phyloP scores from a whole-genome alignment of 53 echinoderm and acorn worm genomes.

The Temnopleurus reevesii region DNA sequence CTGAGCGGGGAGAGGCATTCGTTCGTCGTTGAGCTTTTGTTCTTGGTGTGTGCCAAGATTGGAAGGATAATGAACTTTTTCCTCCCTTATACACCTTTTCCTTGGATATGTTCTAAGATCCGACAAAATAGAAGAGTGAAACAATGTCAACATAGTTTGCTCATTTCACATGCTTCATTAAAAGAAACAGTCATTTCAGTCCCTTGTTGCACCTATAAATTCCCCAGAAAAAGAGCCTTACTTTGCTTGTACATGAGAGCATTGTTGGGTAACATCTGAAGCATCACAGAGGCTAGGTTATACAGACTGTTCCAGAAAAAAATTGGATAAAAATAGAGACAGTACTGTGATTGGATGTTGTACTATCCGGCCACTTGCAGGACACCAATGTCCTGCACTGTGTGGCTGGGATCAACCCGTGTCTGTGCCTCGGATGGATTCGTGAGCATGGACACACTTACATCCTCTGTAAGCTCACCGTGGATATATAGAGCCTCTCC shows the following conservation, averaged over 20 bases:
- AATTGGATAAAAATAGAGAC: conserved; percentile 25
- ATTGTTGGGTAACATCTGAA: not conserved
- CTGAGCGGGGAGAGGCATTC: conserved; percentile 83
- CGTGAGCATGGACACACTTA: not conserved
- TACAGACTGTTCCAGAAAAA: conserved; percentile 32
- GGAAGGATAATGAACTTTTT: not conserved
- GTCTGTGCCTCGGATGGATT: not conserved
- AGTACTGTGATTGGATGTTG: conserved; percentile 25
- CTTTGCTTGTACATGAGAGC: not conserved
- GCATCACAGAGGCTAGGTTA: not conserved
- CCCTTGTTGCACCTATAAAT: not conserved
- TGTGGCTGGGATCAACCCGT: conserved; percentile 33
- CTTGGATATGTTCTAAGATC: not conserved
- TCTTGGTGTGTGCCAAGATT: conserved; percentile 39
- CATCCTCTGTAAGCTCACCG: not conserved
- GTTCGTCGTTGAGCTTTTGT: conserved; percentile 45
- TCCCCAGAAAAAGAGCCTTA: not conserved
- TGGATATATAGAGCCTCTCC: conserved; percentile 49
- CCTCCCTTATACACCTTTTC: not conserved
- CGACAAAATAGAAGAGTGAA: no score
- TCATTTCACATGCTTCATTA: no score
- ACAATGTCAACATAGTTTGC: no score
- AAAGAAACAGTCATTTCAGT: no score
- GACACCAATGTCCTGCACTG: not conserved
- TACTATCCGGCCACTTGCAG: not conserved